Percentiles rank a stretch among this genome's conserved stretches.
Evolutionary conservation across 1,140 invertebrate genomes (phyloP).

Genomic region (Leptinotarsa defecta): DNA sequence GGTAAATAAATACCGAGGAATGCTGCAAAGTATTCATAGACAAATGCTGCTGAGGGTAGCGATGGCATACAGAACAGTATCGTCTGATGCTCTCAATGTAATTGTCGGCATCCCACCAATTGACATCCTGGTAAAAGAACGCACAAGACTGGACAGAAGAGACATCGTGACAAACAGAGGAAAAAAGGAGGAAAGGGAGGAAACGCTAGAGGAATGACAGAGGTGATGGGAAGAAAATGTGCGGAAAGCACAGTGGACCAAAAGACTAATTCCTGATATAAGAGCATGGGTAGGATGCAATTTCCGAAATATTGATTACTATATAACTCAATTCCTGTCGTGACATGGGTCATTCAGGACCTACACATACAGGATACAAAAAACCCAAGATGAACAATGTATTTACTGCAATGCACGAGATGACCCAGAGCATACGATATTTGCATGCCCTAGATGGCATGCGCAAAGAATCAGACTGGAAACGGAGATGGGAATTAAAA

Average conservation of each 20-base stretch:
- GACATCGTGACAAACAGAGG: not conserved
- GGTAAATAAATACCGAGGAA: slow-evolving; percentile 8
- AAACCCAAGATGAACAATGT: slow-evolving; percentile 1
- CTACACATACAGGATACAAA: not conserved
- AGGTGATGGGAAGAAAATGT: slow-evolving; percentile 20
- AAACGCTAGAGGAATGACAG: slow-evolving; percentile 25
- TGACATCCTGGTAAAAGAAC: slow-evolving; percentile 15
- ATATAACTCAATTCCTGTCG: slow-evolving; percentile 28
- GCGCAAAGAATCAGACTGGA: not conserved
- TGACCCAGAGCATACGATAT: slow-evolving; percentile 14
- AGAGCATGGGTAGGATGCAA: slow-evolving; percentile 11
- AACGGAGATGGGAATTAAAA: too few relatives aligned
- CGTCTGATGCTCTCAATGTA: slow-evolving; percentile 17
- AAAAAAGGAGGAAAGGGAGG: not conserved
- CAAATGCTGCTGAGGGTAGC: too few relatives aligned
- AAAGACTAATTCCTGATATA: slow-evolving; percentile 26
- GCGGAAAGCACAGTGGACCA: slow-evolving; percentile 22
- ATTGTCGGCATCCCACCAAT: slow-evolving; percentile 17
- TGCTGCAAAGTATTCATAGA: not conserved
- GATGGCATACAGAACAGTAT: not conserved
- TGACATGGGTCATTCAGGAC: slow-evolving; percentile 32
- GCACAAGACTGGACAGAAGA: not conserved
- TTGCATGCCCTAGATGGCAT: slow-evolving; percentile 6
- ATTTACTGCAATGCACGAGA: slow-evolving; percentile 9
- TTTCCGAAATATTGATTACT: slow-evolving; percentile 6